Percentiles rank a stretch among this genome's conserved stretches.
Evolutionary conservation across 1,140 invertebrate genomes (phyloP).

Genomic region (Rhopalosiphum padi): DNA sequence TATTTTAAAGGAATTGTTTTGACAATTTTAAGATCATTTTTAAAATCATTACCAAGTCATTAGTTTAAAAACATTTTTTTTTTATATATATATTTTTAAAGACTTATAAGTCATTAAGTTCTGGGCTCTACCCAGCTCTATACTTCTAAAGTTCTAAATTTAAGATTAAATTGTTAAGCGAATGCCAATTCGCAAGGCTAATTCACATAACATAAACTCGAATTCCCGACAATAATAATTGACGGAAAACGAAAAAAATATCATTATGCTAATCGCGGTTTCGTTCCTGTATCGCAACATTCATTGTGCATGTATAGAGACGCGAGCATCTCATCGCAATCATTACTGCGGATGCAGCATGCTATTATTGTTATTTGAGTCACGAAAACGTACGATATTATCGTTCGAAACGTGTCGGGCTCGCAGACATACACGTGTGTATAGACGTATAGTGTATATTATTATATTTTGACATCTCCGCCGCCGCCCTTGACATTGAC

Average conservation of each 20-base stretch:
- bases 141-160: too few species aligned
- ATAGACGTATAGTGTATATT: background rate
- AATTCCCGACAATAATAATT: too few species aligned
- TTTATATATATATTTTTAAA: background rate
- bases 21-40: too few species aligned
- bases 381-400: background rate
- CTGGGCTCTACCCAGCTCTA: too few species aligned
- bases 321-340: background rate
- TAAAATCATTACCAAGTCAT: too few species aligned
- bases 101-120: background rate
- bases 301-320: background rate
- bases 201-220: too few species aligned
- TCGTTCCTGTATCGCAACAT: background rate
- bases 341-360: background rate
- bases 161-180: too few species aligned
- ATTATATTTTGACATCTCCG: background rate
- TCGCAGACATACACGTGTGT: background rate
- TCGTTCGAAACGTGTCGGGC: background rate
- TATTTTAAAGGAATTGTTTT: too few species aligned
- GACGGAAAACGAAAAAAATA: background rate
- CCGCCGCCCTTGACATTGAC: slow-evolving; percentile 48
- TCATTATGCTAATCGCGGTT: background rate
- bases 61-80: too few species aligned
- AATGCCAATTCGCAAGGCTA: too few species aligned
- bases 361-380: background rate